These are phyloP conservation scores for Argya squamiceps DNA, from an alignment of 2,797 vertebrate genomes.

Conservation along the genomic window DNA sequence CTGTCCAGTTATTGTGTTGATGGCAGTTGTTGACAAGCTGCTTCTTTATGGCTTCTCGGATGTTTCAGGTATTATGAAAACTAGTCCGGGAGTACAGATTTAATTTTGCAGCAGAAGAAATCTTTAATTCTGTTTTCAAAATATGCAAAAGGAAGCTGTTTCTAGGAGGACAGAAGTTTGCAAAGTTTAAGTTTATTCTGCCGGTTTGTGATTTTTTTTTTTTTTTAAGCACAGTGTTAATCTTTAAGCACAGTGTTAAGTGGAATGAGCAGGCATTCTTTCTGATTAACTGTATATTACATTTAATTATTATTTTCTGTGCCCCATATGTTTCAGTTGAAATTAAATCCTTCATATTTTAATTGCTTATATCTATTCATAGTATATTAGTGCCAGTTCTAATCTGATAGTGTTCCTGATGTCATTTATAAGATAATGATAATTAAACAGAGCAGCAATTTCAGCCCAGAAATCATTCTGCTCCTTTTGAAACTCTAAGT, in stretches of 20 bases:
- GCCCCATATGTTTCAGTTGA: background rate
- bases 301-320: background rate
- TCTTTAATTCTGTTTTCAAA: background rate
- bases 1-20: background rate
- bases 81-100: background rate
- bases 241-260: background rate
- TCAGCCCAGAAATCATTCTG: background rate
- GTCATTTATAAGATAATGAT: background rate
- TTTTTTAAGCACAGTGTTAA: background rate
- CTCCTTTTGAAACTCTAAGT: background rate
- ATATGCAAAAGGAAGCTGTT: background rate
- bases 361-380: background rate
- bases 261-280: background rate
- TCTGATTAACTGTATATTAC: background rate
- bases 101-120: background rate
- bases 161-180: background rate
- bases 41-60: background rate
- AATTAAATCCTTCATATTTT: background rate
- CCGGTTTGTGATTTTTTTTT: background rate
- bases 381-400: background rate
- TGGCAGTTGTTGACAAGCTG: background rate
- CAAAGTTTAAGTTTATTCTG: background rate
- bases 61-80: background rate
- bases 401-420: background rate
- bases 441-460: conserved; percentile 2